A percentile compares a stretch with the other conserved stretches of the same genome.
phyloP scores from a whole-genome alignment of 2,888 invertebrate species.

The Polylopha cassiicola region DNA sequence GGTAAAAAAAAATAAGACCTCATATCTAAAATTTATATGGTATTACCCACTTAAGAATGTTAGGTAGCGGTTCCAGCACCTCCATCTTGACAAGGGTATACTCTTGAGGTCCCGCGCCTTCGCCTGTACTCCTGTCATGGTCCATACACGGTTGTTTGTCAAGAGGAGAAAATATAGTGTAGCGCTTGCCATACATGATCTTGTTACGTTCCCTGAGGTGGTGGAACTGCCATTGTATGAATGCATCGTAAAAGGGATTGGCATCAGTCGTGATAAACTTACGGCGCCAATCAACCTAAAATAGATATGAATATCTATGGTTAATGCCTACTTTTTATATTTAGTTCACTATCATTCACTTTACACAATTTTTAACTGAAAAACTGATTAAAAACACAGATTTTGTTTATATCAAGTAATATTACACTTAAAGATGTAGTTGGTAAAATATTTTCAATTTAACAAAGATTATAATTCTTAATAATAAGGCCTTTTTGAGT shows the following conservation, averaged over 20 bases:
- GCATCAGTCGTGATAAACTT: slow-evolving; percentile 99
- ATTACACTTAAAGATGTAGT: too few relatives aligned
- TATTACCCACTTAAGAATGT: slow-evolving; percentile 78
- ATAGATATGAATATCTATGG: too few relatives aligned
- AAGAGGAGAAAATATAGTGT: slow-evolving; percentile 96
- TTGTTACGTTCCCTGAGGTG: slow-evolving; percentile 91
- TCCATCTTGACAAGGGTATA: slow-evolving; percentile 98
- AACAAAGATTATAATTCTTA: slow-evolving; percentile 10
- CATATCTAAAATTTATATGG: too few relatives aligned
- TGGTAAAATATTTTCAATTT: too few relatives aligned
- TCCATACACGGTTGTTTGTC: slow-evolving; percentile 99
- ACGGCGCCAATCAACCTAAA: slow-evolving; percentile 96
- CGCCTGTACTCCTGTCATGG: slow-evolving; percentile 96
- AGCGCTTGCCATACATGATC: slow-evolving; percentile 97
- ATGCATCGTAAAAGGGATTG: slow-evolving; percentile 98
- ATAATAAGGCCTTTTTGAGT: slow-evolving; percentile 13
- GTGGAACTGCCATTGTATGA: slow-evolving; percentile 97
- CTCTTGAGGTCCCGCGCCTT: slow-evolving; percentile 98
- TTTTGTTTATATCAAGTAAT: too few relatives aligned
- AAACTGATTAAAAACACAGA: too few relatives aligned
- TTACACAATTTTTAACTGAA: too few relatives aligned
- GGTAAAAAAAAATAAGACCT: too few relatives aligned
- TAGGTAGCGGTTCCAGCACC: slow-evolving; percentile 84
- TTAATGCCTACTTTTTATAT: too few relatives aligned
- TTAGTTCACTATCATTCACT: too few relatives aligned